These are phyloP conservation scores for Silurus glanis DNA, from an alignment of 2,113 vertebrate species.

Conservation along the genomic window DNA sequence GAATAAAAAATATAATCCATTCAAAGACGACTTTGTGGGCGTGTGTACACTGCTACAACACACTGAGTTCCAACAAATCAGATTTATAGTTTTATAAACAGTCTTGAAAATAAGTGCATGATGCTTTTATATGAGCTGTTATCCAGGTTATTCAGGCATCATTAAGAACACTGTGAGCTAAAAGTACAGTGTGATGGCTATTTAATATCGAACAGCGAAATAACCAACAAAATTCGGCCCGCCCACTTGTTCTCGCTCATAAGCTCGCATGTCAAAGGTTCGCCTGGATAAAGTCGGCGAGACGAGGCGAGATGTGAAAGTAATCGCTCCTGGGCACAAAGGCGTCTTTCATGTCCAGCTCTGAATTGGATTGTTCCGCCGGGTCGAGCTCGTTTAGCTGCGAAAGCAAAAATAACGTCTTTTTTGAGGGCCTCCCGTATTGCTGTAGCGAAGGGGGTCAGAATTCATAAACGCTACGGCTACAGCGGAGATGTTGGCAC, in stretches of 20 bases:
- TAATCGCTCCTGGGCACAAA: not conserved
- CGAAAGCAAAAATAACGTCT: not conserved
- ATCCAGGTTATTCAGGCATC: not conserved
- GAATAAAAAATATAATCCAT: no score
- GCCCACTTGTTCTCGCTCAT: not conserved
- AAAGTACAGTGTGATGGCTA: not conserved
- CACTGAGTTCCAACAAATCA: no score
- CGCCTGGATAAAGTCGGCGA: not conserved
- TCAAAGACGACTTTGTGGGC: no score
- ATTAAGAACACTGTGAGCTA: not conserved
- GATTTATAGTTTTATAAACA: no score
- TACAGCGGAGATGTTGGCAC: not conserved
- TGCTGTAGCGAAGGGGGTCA: not conserved
- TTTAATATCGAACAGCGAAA: not conserved
- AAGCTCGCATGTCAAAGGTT: not conserved
- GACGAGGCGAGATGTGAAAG: not conserved
- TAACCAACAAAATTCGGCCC: no score
- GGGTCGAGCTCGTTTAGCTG: not conserved
- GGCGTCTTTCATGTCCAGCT: not conserved
- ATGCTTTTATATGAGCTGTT: no score
- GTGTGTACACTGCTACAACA: no score
- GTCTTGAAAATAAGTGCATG: no score
- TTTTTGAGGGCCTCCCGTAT: not conserved
- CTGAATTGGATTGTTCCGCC: not conserved
- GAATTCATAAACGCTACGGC: not conserved